Evolutionary conservation across 2,888 invertebrate genomes (phyloP).

Genomic region (Lochmaea capreae): DNA sequence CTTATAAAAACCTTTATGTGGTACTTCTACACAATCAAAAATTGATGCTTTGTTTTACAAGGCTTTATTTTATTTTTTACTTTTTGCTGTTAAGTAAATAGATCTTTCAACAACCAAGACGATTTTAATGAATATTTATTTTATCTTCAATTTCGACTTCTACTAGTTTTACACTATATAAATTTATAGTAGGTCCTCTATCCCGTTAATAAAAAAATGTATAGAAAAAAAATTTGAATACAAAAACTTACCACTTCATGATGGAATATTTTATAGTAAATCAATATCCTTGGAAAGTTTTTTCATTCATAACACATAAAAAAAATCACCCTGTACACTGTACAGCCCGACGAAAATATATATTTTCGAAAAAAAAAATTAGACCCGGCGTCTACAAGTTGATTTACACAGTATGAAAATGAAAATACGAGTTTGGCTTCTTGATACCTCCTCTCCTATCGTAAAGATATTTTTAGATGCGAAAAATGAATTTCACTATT

Average conservation of each 20-base stretch:
- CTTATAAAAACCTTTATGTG: too few species aligned
- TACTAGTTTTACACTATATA: too few species aligned
- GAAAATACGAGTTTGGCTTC: constrained; percentile 35
- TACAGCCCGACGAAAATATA: neutral
- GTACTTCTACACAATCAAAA: too few species aligned
- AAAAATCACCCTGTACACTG: neutral
- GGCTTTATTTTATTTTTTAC: too few species aligned
- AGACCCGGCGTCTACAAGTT: constrained; percentile 42
- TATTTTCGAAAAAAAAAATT: constrained; percentile 9
- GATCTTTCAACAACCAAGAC: too few species aligned
- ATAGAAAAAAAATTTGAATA: neutral
- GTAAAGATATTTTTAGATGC: constrained; percentile 42
- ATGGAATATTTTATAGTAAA: neutral
- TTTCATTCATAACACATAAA: constrained; percentile 20
- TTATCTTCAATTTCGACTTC: too few species aligned
- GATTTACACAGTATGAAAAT: constrained; percentile 41
- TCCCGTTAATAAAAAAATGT: neutral
- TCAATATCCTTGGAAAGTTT: constrained; percentile 21
- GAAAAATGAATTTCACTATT: constrained; percentile 44
- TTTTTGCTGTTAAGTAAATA: too few species aligned
- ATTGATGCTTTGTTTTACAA: too few species aligned
- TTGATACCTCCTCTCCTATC: constrained; percentile 41
- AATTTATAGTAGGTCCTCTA: neutral
- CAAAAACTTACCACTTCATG: constrained; percentile 40
- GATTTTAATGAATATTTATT: too few species aligned